Percentiles rank a stretch among this genome's conserved stretches.
Conservation (phyloP, 2,113 vertebrate species). For the Sinocyclocheilus grahami region DNA sequence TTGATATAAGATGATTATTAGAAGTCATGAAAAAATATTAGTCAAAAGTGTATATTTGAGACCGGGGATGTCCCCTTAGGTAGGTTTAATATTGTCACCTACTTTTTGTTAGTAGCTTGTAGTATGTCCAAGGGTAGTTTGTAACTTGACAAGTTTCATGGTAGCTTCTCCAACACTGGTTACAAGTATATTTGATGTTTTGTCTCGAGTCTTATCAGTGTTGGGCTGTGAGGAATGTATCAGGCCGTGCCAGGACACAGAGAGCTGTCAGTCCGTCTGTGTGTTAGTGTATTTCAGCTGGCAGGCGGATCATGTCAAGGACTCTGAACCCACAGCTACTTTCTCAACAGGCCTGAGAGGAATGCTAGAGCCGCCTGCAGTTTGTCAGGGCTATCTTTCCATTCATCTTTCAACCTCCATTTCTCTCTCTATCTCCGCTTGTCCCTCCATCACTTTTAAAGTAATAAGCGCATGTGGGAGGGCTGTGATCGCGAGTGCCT, state of each 20-base stretch:
- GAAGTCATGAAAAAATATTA: neutral
- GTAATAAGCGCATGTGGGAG: neutral
- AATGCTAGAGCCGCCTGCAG: slow-evolving; percentile 22
- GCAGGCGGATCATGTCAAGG: slow-evolving; percentile 24
- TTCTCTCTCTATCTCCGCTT: neutral
- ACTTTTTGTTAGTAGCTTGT: neutral
- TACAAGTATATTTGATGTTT: slow-evolving; percentile 4
- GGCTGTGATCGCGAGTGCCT: neutral
- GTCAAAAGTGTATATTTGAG: too few species aligned
- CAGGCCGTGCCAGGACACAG: slow-evolving; percentile 20
- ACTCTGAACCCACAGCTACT: slow-evolving; percentile 2
- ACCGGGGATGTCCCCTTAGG: too few species aligned
- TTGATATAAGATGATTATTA: neutral
- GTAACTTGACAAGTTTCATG: neutral
- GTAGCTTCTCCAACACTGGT: neutral
- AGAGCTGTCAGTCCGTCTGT: slow-evolving; percentile 44
- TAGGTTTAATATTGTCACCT: too few species aligned
- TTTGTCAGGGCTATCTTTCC: slow-evolving; percentile 9
- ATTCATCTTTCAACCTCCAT: slow-evolving; percentile 5
- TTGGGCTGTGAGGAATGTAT: slow-evolving; percentile 41
- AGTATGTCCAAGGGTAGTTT: neutral
- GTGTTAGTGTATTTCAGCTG: slow-evolving; percentile 22
- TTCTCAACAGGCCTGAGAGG: slow-evolving; percentile 33
- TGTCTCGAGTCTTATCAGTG: slow-evolving; percentile 3
- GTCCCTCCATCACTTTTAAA: neutral